Base-by-base conservation (phyloP, 2,113 vertebrate species). In the Coregonus clupeaformis region DNA sequence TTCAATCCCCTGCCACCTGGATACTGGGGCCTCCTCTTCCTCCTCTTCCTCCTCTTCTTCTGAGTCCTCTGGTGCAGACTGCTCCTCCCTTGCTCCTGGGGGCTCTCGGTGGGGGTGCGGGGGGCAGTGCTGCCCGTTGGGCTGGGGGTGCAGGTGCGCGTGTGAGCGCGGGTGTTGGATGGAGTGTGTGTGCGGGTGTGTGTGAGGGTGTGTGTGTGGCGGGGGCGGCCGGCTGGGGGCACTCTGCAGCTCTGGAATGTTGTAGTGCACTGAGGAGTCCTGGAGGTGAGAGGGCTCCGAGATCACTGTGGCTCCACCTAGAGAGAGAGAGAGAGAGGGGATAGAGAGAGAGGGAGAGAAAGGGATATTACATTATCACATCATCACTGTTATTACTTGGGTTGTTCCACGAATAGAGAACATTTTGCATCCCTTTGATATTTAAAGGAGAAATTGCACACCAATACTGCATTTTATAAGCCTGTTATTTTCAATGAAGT, bases 1-100 rank as follows among this genome's bases (percentile, higher is more conserved):
- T 93, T 99, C 98, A 25, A 99, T 98, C 80, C 98, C 98, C 82
- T 95, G 96, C 98, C 98, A 99, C 85, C 93, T 95, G 82, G 91
- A 93, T 76, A 88, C 84, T 64, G 94, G 93, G 79, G 83, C 83
- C 5, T 94, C 94, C 0, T 93, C 91, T 0, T 93, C 91, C 0
- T 93, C 92, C 0, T 93, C 94, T 0, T 95, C 93, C 0, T 94
- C 94, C 0, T 94, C 94, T 0, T 96, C 95, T 13, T 94, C 96
- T 0, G 94, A 95, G 77, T 94, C 94, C 0, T 81, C 92, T 60
- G 94, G 94, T 72, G 76, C 87, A 18, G 93, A 93, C 42, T 89
- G 65, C 77, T 91, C 91, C 42, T 94, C 93, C 78, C 87, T 7
- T 65, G n/a, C 67, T 73, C 83, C 81, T 69, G 0, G 89, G 36